Evolutionary conservation across 2,113 vertebrate genomes (phyloP), one percentile per base, ranked within the genome.

Genomic region (Monopterus albus): DNA sequence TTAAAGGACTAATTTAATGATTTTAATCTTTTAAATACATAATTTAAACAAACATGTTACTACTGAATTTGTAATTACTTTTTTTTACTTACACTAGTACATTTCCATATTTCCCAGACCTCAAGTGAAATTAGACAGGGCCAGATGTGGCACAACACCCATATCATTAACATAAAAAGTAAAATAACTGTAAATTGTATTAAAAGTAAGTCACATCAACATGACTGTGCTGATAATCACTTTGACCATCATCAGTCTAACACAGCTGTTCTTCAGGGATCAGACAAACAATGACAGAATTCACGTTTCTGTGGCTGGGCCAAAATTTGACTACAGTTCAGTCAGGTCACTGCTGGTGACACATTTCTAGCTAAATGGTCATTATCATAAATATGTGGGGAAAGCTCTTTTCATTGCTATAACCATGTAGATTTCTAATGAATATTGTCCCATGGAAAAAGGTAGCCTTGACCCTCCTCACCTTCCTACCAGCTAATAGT

Each of bases 401-500:
- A 18, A 72, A 25, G 49, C 45, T 74, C 1, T 59, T 77, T 63
- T 53, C 29, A 35, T 50, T 38, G 53, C 28, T 43, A 38, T 74
- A 40, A 68, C 35, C 33, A 45, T 28, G 9, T 31, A 72, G 23
- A 43, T 47, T 75, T 66, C 33, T 28, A 17, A 15, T 18, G 43
- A 67, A 76, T 65, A 40, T 56, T 39, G 57, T 62, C 65, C 61
- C 69, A 52, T 60, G 56, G 70, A 68, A 83, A 69, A 23, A 50
- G 18, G 57, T 21, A 26, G 77, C 61, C 61, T 73, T 73, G 79
- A 88, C 82, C 82, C 46, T 46, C 2, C 6, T 75, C 74, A 85
- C 85, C 89, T 90, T 81, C 69, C 88, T 80, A 42, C 42, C 29
- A 79, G 85, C 79, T 79, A 84, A 84, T 67, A 58, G 69, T 23